A percentile compares a stretch with the other conserved stretches of the same genome.
Conservation (phyloP, 2,113 vertebrate species). For the Myiozetetes cayanensis region DNA sequence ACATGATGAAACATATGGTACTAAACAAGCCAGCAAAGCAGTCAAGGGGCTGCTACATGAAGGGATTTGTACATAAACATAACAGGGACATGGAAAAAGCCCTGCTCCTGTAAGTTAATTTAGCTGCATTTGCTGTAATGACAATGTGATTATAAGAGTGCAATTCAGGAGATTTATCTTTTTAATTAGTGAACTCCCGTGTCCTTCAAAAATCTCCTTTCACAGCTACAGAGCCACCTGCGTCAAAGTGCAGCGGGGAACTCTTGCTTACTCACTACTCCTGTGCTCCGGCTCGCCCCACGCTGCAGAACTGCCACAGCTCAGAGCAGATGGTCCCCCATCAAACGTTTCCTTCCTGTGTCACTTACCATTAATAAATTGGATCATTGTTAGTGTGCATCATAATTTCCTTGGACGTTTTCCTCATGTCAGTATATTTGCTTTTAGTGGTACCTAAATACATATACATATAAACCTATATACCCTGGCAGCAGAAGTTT, state of each 20-base stretch:
- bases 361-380: constrained; percentile 57
- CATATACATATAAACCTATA: background rate
- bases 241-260: constrained; percentile 28
- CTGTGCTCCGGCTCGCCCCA: background rate
- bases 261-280: background rate
- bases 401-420: background rate
- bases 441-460: background rate
- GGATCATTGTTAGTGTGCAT: background rate
- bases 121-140: background rate
- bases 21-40: constrained; percentile 24
- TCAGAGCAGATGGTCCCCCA: constrained; percentile 53
- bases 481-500: background rate
- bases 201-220: constrained; percentile 58
- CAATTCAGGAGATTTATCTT: constrained; percentile 59
- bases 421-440: background rate
- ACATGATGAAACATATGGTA: constrained; percentile 16
- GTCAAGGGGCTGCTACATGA: background rate
- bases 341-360: background rate
- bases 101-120: constrained; percentile 2
- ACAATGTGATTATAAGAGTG: constrained; percentile 22
- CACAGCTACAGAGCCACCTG: constrained; percentile 46
- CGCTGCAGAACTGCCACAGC: background rate
- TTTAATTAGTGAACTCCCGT: constrained; percentile 54
- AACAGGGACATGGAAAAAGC: constrained; percentile 23
- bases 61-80: constrained; percentile 39